Conservation (phyloP, 2,113 vertebrate species). For the Neomonachus schauinslandi region DNA sequence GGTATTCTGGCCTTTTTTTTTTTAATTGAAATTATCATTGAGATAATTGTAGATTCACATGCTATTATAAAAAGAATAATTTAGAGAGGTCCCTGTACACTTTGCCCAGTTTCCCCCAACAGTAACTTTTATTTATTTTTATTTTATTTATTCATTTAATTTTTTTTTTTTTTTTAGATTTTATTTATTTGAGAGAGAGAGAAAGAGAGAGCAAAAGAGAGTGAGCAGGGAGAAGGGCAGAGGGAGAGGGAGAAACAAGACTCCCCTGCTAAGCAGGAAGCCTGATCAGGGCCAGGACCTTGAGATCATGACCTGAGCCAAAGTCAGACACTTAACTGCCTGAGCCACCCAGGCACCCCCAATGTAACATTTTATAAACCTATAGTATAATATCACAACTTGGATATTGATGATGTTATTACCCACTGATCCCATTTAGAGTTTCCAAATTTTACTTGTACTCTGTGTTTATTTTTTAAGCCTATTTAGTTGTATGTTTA, state of each 20-base stretch:
- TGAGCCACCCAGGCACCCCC: background rate
- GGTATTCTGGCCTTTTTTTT: background rate
- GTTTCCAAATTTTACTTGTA: background rate
- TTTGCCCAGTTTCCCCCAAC: background rate
- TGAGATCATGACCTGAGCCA: background rate
- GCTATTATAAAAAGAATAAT: background rate
- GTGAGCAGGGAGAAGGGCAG: background rate
- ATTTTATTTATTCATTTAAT: background rate
- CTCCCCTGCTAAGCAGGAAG: background rate
- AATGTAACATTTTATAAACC: background rate
- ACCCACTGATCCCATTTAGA: background rate
- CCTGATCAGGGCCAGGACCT: background rate
- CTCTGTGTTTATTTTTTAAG: background rate
- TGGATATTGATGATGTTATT: background rate
- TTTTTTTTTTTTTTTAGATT: background rate
- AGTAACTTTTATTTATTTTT: background rate
- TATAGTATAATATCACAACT: background rate
- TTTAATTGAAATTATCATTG: background rate
- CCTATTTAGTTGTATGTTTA: background rate
- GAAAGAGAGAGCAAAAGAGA: background rate
- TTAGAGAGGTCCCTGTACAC: background rate
- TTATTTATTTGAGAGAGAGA: background rate
- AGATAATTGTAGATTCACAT: background rate
- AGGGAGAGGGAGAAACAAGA: background rate
- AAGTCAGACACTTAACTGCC: background rate